These are phyloP conservation scores for Furnarius figulus DNA, from an alignment of 2,113 vertebrate species.

Conservation along the genomic window DNA sequence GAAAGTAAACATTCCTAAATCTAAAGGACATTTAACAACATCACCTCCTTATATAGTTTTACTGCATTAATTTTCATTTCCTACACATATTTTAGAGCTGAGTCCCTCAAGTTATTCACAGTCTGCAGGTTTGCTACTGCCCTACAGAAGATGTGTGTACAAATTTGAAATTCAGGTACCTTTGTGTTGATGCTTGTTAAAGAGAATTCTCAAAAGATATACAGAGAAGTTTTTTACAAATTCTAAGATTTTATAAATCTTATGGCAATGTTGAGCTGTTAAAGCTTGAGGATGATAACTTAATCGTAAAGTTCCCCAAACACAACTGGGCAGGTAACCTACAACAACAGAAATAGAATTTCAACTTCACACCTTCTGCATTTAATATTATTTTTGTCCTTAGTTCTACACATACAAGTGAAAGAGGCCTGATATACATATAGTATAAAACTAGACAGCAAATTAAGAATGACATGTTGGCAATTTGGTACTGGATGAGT, in stretches of 20 bases:
- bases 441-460: neutral
- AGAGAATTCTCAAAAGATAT: neutral
- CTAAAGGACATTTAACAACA: neutral
- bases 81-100: neutral
- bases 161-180: neutral
- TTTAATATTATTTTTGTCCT: neutral
- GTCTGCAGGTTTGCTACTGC: neutral
- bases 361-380: neutral
- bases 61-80: conserved; percentile 15
- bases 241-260: neutral
- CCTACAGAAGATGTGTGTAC: neutral
- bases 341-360: neutral
- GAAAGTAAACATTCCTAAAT: conserved; percentile 12
- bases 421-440: neutral
- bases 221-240: neutral
- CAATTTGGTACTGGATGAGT: neutral
- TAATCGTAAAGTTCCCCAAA: neutral
- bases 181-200: neutral
- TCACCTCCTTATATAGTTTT: neutral
- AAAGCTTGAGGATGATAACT: neutral
- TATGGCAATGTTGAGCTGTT: neutral
- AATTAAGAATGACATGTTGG: neutral
- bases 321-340: neutral
- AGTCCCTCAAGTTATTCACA: neutral
- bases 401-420: neutral